Percentiles rank a stretch among this genome's conserved stretches.
Evolutionary conservation across 2,888 invertebrate species (phyloP).

Genomic region (Apotomis betuletana): DNA sequence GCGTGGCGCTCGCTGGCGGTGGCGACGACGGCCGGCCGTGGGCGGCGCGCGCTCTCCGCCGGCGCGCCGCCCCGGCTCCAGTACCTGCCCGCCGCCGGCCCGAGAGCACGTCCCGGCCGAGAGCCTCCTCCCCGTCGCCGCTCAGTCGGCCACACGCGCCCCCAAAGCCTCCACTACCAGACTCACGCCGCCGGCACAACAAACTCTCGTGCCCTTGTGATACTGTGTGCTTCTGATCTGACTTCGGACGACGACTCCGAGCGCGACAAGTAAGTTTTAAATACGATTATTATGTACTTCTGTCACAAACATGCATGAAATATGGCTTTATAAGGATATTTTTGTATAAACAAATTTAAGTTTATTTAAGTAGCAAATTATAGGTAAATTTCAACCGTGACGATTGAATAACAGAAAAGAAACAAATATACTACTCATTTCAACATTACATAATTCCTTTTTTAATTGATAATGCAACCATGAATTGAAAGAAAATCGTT

Average conservation of each 20-base stretch:
- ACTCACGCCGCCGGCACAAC: conserved; percentile 63
- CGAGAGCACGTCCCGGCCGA: conserved; percentile 72
- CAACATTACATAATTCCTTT: background rate
- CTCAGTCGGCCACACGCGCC: conserved; percentile 49
- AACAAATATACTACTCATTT: background rate
- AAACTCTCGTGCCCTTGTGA: conserved; percentile 62
- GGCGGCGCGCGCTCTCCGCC: conserved; percentile 44
- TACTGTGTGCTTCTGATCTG: conserved; percentile 61
- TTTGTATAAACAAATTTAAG: background rate
- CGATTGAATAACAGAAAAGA: background rate
- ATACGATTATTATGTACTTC: conserved; percentile 17
- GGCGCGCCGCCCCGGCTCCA: conserved; percentile 50
- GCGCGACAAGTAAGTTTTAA: conserved; percentile 58
- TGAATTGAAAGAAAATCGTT: background rate
- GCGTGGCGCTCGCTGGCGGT: conserved; percentile 54
- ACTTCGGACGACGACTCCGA: conserved; percentile 49
- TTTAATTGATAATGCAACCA: background rate
- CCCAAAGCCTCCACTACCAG: conserved; percentile 39
- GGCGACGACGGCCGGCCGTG: conserved; percentile 61
- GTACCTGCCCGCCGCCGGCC: conserved; percentile 72
- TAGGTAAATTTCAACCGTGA: background rate
- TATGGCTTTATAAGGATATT: background rate
- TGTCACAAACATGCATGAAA: background rate
- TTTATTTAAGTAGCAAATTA: background rate
- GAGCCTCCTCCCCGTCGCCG: conserved; percentile 45